phyloP scores from a whole-genome alignment of 2,113 vertebrate genomes.

The Tragulus kanchil region DNA sequence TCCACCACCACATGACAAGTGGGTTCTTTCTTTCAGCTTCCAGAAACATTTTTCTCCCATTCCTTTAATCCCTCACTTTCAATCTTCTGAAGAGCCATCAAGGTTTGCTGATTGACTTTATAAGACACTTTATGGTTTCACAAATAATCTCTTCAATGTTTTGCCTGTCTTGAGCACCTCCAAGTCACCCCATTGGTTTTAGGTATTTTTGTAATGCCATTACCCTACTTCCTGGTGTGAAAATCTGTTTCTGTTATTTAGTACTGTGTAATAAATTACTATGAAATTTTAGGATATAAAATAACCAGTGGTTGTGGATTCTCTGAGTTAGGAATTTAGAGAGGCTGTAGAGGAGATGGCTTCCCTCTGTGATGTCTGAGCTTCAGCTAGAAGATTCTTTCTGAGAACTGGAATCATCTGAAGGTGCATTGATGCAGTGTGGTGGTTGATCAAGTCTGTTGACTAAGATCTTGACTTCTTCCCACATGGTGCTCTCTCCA shows the following conservation, averaged over 20 bases:
- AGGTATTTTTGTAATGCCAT: not conserved
- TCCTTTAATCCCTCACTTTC: not conserved
- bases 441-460: not conserved
- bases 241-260: not conserved
- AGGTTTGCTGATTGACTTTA: not conserved
- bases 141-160: not conserved
- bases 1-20: not conserved
- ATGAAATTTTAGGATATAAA: not conserved
- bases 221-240: not conserved
- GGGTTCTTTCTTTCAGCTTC: not conserved
- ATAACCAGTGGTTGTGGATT: not conserved
- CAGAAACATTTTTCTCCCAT: not conserved
- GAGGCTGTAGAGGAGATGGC: rapidly evolving
- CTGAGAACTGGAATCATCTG: not conserved
- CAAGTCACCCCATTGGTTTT: not conserved
- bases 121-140: not conserved
- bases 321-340: not conserved
- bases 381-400: not conserved
- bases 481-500: not conserved
- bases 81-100: not conserved
- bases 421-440: not conserved
- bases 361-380: not conserved
- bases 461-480: not conserved
- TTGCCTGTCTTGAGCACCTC: not conserved
- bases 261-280: not conserved